These are phyloP conservation scores for Iselma pallidipennis DNA, from an alignment of 2,888 invertebrate genomes.

Conservation along the genomic window DNA sequence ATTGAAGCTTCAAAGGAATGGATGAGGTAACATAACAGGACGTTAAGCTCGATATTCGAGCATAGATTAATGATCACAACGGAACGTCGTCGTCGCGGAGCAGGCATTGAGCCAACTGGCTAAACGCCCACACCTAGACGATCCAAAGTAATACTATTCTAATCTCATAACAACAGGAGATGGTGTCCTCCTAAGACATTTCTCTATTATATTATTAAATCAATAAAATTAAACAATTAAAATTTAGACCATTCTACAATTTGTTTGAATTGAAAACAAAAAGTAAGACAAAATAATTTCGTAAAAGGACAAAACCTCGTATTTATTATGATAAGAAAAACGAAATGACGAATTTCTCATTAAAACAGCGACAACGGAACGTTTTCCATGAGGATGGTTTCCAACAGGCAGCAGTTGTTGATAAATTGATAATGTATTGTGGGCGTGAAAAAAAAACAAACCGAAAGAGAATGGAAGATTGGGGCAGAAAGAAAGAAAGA, in stretches of 20 bases:
- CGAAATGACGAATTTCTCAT: background rate
- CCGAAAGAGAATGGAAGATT: background rate
- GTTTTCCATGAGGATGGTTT: background rate
- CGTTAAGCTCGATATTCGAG: conserved; percentile 11
- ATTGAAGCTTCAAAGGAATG: conserved; percentile 24
- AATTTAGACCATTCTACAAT: too few relatives aligned
- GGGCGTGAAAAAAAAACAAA: background rate
- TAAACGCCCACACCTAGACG: conserved; percentile 24
- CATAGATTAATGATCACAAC: conserved; percentile 34
- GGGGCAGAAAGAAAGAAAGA: background rate
- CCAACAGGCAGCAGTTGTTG: background rate
- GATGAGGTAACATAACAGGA: conserved; percentile 13
- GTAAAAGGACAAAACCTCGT: too few relatives aligned
- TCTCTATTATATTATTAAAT: background rate
- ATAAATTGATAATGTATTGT: background rate
- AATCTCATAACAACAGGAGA: conserved; percentile 16
- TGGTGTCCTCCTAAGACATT: conserved; percentile 3
- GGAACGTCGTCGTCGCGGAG: conserved; percentile 36
- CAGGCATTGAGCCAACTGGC: conserved; percentile 42
- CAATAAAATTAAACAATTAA: background rate
- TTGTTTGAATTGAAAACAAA: too few relatives aligned
- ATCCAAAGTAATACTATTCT: conserved; percentile 11
- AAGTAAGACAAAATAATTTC: too few relatives aligned
- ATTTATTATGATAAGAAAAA: too few relatives aligned
- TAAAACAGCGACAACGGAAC: background rate